These are phyloP conservation scores for Pristionchus arcanus DNA, from an alignment of 2,888 invertebrate species.

Conservation along the genomic window DNA sequence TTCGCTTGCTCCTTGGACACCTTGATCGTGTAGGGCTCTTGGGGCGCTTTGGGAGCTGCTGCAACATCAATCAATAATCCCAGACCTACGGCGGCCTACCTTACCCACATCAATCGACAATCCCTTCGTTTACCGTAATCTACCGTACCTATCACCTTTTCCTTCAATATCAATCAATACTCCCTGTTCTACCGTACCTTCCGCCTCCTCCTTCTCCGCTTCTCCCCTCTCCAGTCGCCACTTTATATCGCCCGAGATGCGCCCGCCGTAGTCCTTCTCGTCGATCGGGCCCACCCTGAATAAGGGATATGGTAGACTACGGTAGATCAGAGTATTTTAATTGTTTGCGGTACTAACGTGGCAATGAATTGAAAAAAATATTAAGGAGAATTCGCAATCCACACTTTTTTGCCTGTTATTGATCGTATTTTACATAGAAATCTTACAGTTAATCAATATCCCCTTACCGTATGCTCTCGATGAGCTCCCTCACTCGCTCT, in stretches of 20 bases:
- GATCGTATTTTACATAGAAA: too few species aligned
- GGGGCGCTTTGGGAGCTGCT: background rate
- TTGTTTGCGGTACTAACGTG: too few species aligned
- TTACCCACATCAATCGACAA: background rate
- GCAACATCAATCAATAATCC: background rate
- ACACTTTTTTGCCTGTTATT: too few species aligned
- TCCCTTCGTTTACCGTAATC: background rate
- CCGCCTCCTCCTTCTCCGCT: background rate
- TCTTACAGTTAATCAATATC: too few species aligned
- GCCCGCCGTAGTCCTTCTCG: slow-evolving; percentile 48
- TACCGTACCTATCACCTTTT: background rate
- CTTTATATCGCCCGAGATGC: slow-evolving; percentile 17
- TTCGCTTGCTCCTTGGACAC: slow-evolving; percentile 40
- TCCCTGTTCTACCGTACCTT: background rate
- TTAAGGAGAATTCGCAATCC: too few species aligned
- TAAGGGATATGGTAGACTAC: background rate
- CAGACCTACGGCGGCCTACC: background rate
- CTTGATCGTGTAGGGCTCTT: slow-evolving; percentile 22
- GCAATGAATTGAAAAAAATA: too few species aligned
- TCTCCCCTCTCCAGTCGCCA: slow-evolving; percentile 53
- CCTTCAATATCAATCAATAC: background rate
- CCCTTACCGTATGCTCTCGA: slow-evolving; percentile 54
- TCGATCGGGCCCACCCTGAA: slow-evolving; percentile 48
- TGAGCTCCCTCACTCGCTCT: slow-evolving; percentile 37
- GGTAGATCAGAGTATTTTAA: too few species aligned